phyloP scores from a whole-genome alignment of 1,140 invertebrate genomes.

The Macrobrachium rosenbergii region DNA sequence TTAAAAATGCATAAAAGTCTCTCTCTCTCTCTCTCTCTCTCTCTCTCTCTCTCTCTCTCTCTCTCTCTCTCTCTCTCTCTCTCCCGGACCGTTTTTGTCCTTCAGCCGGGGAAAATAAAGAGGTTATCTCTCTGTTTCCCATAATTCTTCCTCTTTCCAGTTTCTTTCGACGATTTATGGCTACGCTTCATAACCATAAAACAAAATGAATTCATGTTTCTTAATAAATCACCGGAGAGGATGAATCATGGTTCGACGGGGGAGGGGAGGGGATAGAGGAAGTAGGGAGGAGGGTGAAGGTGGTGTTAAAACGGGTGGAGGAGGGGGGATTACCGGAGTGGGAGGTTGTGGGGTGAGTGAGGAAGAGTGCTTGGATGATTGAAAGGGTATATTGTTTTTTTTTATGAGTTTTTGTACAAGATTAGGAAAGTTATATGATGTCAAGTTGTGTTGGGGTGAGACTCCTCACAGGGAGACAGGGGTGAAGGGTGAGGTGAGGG shows the following conservation, averaged over 20 bases:
- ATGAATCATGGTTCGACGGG: not conserved
- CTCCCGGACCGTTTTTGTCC: not conserved
- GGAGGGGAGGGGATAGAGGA: not conserved
- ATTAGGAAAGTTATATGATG: not conserved
- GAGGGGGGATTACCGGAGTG: not conserved
- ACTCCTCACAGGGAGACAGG: not conserved
- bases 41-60: slow-evolving; percentile 1
- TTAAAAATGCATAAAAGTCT: no score
- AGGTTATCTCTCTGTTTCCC: slow-evolving; percentile 30
- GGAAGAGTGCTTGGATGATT: not conserved
- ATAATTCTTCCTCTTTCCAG: slow-evolving; percentile 46
- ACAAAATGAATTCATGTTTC: slow-evolving; percentile 57
- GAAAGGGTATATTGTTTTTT: no score
- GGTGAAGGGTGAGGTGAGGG: not conserved
- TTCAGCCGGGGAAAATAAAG: slow-evolving; percentile 21
- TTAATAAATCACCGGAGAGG: slow-evolving; percentile 50
- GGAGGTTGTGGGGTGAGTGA: not conserved
- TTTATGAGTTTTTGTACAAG: no score
- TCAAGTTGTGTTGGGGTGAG: not conserved
- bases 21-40: slow-evolving; percentile 18
- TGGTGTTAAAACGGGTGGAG: not conserved
- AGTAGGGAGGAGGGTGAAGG: not conserved
- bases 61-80: not conserved
- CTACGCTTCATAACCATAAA: slow-evolving; percentile 54
- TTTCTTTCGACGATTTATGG: slow-evolving; percentile 45